Evolutionary conservation across 2,113 vertebrate genomes (phyloP).

Genomic region (Cryptomyrus ogoouensis): DNA sequence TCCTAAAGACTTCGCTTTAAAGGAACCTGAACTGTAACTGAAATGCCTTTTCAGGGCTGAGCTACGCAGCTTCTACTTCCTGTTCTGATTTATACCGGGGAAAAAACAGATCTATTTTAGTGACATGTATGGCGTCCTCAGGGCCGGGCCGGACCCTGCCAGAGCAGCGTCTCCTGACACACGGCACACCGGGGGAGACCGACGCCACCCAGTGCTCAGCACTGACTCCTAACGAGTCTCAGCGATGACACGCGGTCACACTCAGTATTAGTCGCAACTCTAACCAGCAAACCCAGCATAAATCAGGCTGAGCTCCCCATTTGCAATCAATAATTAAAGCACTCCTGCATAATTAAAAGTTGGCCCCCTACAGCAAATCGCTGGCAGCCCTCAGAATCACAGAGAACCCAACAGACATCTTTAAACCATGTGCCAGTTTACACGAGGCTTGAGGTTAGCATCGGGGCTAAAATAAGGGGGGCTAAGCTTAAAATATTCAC

Average conservation of each 20-base stretch:
- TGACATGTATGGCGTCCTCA: not conserved
- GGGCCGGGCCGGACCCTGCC: not conserved
- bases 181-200: not conserved
- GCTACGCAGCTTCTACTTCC: not conserved
- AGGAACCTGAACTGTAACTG: not conserved
- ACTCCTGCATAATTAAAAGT: not conserved
- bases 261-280: not conserved
- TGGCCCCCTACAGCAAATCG: not conserved
- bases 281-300: not conserved
- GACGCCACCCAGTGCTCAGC: not conserved
- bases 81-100: not conserved
- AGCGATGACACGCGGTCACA: not conserved
- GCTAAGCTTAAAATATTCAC: too few relatives aligned
- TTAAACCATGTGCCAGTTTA: not conserved
- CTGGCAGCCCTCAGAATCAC: not conserved
- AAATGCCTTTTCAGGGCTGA: not conserved
- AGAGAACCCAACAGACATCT: not conserved
- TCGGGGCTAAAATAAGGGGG: too few relatives aligned
- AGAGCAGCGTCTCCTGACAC: not conserved
- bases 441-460: too few relatives aligned
- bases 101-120: not conserved
- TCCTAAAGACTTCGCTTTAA: too few relatives aligned
- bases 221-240: not conserved
- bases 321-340: not conserved
- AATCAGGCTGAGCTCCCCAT: not conserved